Evolutionary conservation across 2,888 invertebrate species (phyloP).

Genomic region (Tetheella fluctuosa): DNA sequence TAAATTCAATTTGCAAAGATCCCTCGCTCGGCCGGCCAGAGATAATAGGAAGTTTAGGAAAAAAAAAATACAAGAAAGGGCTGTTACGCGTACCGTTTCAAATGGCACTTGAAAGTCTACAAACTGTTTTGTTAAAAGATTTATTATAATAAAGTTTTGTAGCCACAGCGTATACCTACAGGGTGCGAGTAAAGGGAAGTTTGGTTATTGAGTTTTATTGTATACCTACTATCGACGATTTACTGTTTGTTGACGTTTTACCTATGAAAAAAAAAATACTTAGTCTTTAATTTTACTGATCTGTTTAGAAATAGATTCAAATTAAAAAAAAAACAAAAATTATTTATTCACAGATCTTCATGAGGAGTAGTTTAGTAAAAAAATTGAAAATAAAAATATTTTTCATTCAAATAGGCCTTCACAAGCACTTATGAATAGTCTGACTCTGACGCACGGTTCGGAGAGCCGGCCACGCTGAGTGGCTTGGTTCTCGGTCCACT

Average conservation of each 20-base stretch:
- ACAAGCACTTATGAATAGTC: too few species aligned
- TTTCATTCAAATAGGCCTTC: too few species aligned
- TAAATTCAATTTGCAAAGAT: conserved; percentile 35
- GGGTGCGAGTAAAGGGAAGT: not conserved
- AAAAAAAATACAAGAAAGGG: conserved; percentile 13
- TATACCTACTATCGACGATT: not conserved
- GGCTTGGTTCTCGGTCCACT: too few species aligned
- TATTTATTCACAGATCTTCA: too few species aligned
- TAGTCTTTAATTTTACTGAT: too few species aligned
- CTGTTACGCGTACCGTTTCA: conserved; percentile 14
- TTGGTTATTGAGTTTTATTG: conserved; percentile 1
- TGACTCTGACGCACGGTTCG: too few species aligned
- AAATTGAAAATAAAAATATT: too few species aligned
- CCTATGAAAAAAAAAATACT: too few species aligned
- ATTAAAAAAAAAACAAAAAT: too few species aligned
- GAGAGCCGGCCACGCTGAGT: too few species aligned
- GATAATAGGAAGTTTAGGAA: conserved; percentile 33
- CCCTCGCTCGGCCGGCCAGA: conserved; percentile 20
- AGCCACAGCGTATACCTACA: not conserved
- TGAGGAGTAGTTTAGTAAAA: too few species aligned
- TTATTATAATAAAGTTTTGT: conserved; percentile 18
- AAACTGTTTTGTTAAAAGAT: conserved; percentile 17
- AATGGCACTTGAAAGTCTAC: conserved; percentile 15
- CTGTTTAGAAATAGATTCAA: too few species aligned
- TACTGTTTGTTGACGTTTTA: not conserved